A percentile compares a stretch with the other conserved stretches of the same genome.
Evolutionary conservation across 23 tunicate species (phyloP).

Genomic region (Pegea sp.): DNA sequence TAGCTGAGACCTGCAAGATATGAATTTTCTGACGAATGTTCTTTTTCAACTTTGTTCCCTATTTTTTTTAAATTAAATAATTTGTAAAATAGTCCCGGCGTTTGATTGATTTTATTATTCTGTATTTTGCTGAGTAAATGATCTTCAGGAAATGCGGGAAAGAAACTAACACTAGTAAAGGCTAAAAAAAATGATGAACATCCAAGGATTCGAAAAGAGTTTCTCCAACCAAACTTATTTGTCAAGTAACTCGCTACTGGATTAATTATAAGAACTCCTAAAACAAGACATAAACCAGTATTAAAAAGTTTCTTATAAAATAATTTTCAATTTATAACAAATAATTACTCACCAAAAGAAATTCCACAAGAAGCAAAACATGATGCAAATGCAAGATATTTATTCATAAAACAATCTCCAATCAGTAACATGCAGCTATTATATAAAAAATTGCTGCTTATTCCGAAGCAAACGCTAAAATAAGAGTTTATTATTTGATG

Average conservation of each 20-base stretch:
- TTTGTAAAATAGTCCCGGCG: no score
- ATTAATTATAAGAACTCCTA: constrained; percentile 39
- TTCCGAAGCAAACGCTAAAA: constrained; percentile 54
- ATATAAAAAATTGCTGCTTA: constrained; percentile 64
- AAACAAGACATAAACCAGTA: no score
- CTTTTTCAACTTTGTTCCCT: no score
- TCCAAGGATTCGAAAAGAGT: constrained; percentile 26
- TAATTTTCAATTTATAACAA: no score
- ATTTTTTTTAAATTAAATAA: no score
- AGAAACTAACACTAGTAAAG: constrained; percentile 16
- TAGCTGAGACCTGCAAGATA: no score
- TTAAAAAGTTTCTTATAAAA: no score
- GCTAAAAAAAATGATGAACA: constrained; percentile 33
- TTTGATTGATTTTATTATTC: no score
- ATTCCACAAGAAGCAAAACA: constrained; percentile 81
- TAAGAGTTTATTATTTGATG: no score
- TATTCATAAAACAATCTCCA: constrained; percentile 63
- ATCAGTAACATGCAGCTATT: constrained; percentile 75
- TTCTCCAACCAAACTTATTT: constrained; percentile 27
- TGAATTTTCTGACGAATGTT: no score
- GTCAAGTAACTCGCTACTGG: constrained; percentile 27
- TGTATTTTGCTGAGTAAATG: no score
- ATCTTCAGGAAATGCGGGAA: no score
- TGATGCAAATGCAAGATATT: constrained; percentile 79
- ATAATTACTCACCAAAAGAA: constrained; percentile 45